Percentiles rank a stretch among this genome's conserved stretches.
These are phyloP conservation scores for Melanocharis versteri DNA, from an alignment of 2,113 vertebrate species.

Conservation along the genomic window DNA sequence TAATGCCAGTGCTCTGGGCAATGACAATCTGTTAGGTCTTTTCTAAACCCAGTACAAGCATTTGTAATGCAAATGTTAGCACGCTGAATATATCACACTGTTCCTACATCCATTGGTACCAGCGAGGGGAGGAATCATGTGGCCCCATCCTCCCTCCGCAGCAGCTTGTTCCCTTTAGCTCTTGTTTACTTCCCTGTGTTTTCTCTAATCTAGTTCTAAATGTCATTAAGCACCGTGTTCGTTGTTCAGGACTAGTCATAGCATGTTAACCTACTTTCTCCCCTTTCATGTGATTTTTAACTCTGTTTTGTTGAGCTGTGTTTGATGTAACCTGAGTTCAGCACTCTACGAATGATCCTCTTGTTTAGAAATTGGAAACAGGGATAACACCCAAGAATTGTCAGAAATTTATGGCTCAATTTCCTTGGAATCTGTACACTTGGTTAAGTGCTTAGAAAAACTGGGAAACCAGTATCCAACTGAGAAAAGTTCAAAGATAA, in stretches of 20 bases:
- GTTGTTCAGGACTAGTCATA: not conserved
- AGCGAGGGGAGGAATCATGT: not conserved
- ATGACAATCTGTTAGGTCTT: constrained; percentile 48
- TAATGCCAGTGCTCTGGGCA: constrained; percentile 42
- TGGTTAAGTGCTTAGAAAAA: not conserved
- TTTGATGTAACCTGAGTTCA: not conserved
- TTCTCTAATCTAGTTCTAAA: constrained; percentile 35
- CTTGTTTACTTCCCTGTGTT: not conserved
- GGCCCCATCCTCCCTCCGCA: not conserved
- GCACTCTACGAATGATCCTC: not conserved
- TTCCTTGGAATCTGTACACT: not conserved
- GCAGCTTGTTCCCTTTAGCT: constrained; percentile 21
- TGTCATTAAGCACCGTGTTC: not conserved
- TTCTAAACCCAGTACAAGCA: constrained; percentile 38
- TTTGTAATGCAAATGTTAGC: constrained; percentile 66
- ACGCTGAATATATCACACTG: constrained; percentile 30
- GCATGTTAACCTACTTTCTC: not conserved
- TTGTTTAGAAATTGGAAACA: not conserved
- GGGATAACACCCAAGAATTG: not conserved
- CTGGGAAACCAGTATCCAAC: not conserved
- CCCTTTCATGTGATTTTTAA: not conserved
- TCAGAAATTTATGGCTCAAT: not conserved
- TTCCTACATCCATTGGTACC: not conserved
- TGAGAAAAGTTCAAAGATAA: not conserved
- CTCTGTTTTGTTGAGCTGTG: not conserved